Evolutionary conservation across 2,797 vertebrate species (phyloP), one percentile per base, ranked within the genome.

Genomic region (Myotis myotis): DNA sequence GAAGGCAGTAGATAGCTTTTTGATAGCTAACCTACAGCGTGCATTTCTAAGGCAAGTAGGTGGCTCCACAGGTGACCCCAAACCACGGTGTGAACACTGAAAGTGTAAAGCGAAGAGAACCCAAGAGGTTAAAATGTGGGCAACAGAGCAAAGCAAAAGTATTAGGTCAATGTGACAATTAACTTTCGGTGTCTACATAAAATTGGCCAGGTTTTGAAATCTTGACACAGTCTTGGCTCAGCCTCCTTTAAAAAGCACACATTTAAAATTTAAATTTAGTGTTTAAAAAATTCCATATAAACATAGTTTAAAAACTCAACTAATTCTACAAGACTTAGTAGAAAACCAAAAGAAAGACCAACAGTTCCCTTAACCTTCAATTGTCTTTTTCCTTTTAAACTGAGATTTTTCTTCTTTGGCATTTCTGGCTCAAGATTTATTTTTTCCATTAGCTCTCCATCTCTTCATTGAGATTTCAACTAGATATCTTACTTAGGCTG

Each of bases 191-290:
- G 20, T 68, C n/a, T 81, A 8, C 44, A 62, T 76, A 22, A 70
- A 36, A 16, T n/a, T 86, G 79, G 41, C 5, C n/a, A 72, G n/a
- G 28, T 76, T 83, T 84, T 44, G 87, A 88, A 91, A 81, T 38
- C 25, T 80, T 88, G 72, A 57, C 51, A 72, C 22, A 51, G 53
- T 66, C 66, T 71, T 57, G 30, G 41, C 7, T 84, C 51, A 78
- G 19, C 23, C 23, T 75, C 57, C 15, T 88, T 79, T 47, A 76
- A 88, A 89, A 94, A 53, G 47, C 7, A 66, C 10, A 79, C 20
- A 68, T 79, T 81, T 70, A 15, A 70, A 81, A 86, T 41, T 90
- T 66, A 87, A 92, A 81, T 90, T 64, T 33, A 47, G 5, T 89
- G 23, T 22, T 87, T 55, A 87, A 90, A 76, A 86, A 60, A 38